Evolutionary conservation across 1,140 invertebrate genomes (phyloP).

Genomic region (Hycleus phaleratus): DNA sequence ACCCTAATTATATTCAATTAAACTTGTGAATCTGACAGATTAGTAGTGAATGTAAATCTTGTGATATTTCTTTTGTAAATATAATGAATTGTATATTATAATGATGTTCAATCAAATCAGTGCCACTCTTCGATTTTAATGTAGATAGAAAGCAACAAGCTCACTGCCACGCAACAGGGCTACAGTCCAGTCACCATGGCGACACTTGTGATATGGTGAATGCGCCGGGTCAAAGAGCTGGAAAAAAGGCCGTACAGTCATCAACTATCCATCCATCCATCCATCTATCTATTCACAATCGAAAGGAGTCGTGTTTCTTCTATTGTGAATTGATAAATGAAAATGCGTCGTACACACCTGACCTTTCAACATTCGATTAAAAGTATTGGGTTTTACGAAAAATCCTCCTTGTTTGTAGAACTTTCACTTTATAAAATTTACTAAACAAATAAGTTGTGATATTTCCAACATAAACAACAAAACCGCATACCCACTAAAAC

Average conservation of each 20-base stretch:
- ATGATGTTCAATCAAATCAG: too few species aligned
- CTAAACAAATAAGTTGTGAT: too few species aligned
- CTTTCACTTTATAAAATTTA: too few species aligned
- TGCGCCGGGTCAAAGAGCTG: slow-evolving; percentile 7
- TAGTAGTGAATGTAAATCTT: too few species aligned
- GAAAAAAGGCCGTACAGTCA: slow-evolving; percentile 10
- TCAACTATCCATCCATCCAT: background rate
- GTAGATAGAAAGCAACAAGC: too few species aligned
- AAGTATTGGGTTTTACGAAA: slow-evolving; percentile 8
- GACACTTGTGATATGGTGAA: slow-evolving; percentile 6
- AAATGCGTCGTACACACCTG: slow-evolving; percentile 8
- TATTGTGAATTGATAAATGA: slow-evolving; percentile 12
- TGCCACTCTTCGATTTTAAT: too few species aligned
- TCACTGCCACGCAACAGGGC: slow-evolving; percentile 12
- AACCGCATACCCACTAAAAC: too few species aligned
- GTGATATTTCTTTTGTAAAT: too few species aligned
- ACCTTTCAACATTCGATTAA: slow-evolving; percentile 14
- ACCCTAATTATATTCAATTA: too few species aligned
- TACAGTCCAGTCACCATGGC: slow-evolving; percentile 10
- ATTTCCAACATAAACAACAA: too few species aligned
- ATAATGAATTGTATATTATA: too few species aligned
- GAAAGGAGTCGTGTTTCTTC: background rate
- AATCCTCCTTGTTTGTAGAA: slow-evolving; percentile 5
- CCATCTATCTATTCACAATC: slow-evolving; percentile 2
- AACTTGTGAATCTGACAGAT: too few species aligned